Percentiles rank a stretch among this genome's conserved stretches.
Evolutionary conservation across 2,888 invertebrate species (phyloP).

Genomic region (Lepidocyrtoides sp.): DNA sequence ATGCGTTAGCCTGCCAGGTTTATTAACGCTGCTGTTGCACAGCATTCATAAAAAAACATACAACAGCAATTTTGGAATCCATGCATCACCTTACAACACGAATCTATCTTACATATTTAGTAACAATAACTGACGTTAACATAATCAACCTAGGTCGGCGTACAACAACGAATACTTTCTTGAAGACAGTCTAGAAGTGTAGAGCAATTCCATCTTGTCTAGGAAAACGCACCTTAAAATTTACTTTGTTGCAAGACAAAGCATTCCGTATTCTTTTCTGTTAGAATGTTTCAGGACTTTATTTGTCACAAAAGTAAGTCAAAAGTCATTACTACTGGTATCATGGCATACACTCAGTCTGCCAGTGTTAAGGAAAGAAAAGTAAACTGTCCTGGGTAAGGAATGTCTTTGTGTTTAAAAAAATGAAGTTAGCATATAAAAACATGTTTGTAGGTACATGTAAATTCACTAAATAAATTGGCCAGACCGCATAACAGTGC

Average conservation of each 20-base stretch:
- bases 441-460: background rate
- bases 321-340: background rate
- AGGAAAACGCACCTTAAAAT: background rate
- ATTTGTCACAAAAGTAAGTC: slow-evolving; percentile 10
- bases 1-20: too few species aligned
- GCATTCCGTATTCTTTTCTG: background rate
- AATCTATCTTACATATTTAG: too few species aligned
- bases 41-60: too few species aligned
- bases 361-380: background rate
- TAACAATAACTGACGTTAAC: too few species aligned
- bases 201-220: too few species aligned
- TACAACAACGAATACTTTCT: too few species aligned
- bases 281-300: background rate
- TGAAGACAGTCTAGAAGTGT: too few species aligned
- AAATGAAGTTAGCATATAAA: background rate
- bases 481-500: background rate
- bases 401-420: too few species aligned
- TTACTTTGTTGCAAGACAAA: background rate
- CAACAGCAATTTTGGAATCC: too few species aligned
- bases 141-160: too few species aligned
- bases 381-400: background rate
- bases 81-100: too few species aligned
- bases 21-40: too few species aligned
- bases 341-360: background rate
- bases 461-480: background rate